Conservation (phyloP, 2,797 vertebrate genomes). For the Gallinago stenura region DNA sequence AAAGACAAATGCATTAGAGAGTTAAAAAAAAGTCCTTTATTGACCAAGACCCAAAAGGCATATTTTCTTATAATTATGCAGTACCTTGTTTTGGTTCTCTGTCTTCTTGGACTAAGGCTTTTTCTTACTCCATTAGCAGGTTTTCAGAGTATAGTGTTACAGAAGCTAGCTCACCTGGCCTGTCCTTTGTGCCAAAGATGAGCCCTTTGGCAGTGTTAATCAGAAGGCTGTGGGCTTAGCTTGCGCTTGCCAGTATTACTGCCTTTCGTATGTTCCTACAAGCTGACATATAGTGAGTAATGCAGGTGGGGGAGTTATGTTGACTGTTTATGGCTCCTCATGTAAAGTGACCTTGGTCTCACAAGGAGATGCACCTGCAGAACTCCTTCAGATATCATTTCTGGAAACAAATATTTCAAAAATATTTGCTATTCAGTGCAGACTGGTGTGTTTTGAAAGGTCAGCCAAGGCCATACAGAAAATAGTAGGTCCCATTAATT, state of each 20-base stretch:
- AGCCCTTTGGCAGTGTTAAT: neutral
- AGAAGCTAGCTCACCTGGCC: neutral
- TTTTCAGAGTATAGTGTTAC: neutral
- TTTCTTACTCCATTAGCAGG: neutral
- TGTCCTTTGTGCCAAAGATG: neutral
- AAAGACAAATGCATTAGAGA: neutral
- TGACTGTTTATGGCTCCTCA: neutral
- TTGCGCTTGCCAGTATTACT: neutral
- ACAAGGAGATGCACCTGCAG: neutral
- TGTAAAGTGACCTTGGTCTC: neutral
- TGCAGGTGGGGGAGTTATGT: neutral
- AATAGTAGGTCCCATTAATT: neutral
- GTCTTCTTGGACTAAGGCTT: neutral
- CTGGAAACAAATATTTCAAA: neutral
- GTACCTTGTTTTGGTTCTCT: neutral
- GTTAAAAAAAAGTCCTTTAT: neutral
- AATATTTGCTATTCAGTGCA: neutral
- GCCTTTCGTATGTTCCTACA: neutral
- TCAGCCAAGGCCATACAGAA: neutral
- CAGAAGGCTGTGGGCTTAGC: neutral
- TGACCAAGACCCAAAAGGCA: neutral
- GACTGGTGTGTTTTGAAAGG: neutral
- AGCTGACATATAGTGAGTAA: neutral
- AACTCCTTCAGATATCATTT: neutral
- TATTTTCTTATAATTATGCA: neutral